Percentiles rank a stretch among this genome's conserved stretches.
Conservation (phyloP, 2,113 vertebrate species). For the Hylia prasina region DNA sequence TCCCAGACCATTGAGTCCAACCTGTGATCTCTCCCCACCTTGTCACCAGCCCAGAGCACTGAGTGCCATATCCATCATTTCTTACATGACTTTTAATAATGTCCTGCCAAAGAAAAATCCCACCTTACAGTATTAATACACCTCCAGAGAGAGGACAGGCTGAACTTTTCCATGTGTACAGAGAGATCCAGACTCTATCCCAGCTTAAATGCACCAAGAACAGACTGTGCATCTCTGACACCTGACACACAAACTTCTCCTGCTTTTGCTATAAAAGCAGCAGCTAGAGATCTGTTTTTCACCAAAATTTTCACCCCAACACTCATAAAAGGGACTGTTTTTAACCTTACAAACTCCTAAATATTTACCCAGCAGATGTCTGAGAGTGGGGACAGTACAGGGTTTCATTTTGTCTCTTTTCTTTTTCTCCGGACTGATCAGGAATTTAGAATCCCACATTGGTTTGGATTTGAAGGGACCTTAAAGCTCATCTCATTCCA, state of each 20-base stretch:
- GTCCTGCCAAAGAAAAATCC: neutral
- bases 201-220: neutral
- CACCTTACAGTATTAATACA: neutral
- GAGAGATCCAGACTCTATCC: neutral
- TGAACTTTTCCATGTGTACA: neutral
- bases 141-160: neutral
- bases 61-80: fast-evolving
- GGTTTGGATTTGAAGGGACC: neutral
- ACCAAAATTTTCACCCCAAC: neutral
- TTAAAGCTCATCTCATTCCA: neutral
- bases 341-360: neutral
- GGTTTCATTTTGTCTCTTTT: neutral
- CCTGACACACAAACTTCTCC: neutral
- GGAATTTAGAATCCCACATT: neutral
- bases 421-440: neutral
- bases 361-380: neutral
- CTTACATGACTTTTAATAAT: neutral
- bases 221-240: neutral
- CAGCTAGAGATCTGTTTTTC: neutral
- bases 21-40: neutral
- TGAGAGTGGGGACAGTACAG: fast-evolving
- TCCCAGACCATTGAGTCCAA: neutral
- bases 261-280: neutral
- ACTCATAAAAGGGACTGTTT: neutral
- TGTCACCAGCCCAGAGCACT: neutral